A percentile compares a stretch with the other conserved stretches of the same genome.
Evolutionary conservation across 2,888 invertebrate species (phyloP).

Genomic region (Coecobrya sp.): DNA sequence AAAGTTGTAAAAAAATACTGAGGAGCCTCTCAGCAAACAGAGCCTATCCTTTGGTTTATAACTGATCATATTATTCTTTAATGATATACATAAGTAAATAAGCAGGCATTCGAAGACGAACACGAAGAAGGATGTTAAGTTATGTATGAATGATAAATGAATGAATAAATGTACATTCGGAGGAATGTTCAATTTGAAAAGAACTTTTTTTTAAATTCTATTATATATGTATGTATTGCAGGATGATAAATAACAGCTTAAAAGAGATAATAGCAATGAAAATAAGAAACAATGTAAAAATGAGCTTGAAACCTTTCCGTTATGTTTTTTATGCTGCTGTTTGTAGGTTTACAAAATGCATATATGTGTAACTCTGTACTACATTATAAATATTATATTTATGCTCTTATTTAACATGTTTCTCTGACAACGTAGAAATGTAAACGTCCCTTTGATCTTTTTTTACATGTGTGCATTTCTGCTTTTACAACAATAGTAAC

Average conservation of each 20-base stretch:
- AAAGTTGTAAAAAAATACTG: not conserved
- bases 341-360: conserved; percentile 14
- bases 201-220: conserved; percentile 3
- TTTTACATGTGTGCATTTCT: not conserved
- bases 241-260: conserved; percentile 53
- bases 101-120: not conserved
- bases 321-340: conserved; percentile 22
- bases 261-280: conserved; percentile 33
- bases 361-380: not conserved
- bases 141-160: not conserved
- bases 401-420: not conserved
- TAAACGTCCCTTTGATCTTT: not conserved
- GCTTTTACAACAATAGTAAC: not conserved
- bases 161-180: not conserved
- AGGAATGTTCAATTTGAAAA: not conserved
- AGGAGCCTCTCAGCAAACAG: not conserved
- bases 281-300: conserved; percentile 56
- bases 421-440: not conserved
- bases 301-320: conserved; percentile 55
- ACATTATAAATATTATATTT: not conserved
- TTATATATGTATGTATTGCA: not conserved
- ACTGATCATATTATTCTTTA: not conserved
- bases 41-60: not conserved
- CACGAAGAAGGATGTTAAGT: conserved; percentile 10
- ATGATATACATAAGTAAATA: not conserved